phyloP scores from a whole-genome alignment of 37 sponge, comb jelly and placozoan species.

The Corticium candelabrum region DNA sequence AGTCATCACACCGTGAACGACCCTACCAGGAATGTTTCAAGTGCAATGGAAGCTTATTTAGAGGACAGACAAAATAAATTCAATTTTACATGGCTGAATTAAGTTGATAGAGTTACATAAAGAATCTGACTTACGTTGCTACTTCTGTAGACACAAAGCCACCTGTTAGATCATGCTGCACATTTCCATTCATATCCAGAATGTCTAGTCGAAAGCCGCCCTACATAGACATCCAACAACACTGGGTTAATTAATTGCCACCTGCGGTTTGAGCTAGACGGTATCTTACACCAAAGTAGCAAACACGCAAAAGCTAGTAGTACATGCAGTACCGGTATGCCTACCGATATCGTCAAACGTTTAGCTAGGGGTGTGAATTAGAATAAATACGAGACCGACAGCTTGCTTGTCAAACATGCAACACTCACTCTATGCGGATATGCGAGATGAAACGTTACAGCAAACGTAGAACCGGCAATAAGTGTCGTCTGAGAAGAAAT shows the following conservation, averaged over 20 bases:
- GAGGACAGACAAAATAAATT: too few species aligned
- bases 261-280: neutral
- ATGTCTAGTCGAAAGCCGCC: neutral
- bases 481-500: conserved; percentile 25
- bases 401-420: neutral
- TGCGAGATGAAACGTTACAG: conserved; percentile 42
- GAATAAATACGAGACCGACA: too few species aligned
- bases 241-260: neutral
- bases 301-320: too few species aligned
- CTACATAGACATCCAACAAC: neutral
- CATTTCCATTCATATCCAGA: neutral
- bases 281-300: too few species aligned
- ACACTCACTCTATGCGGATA: conserved; percentile 51
- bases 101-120: too few species aligned
- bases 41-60: too few species aligned
- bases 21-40: too few species aligned
- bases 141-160: neutral
- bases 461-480: conserved; percentile 23
- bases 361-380: too few species aligned
- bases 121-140: neutral
- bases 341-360: too few species aligned
- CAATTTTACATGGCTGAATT: too few species aligned
- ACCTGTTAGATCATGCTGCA: neutral
- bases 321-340: too few species aligned
- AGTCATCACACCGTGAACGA: too few species aligned